phyloP scores from a whole-genome alignment of 2,797 vertebrate genomes.

The Adelosebastes latens region DNA sequence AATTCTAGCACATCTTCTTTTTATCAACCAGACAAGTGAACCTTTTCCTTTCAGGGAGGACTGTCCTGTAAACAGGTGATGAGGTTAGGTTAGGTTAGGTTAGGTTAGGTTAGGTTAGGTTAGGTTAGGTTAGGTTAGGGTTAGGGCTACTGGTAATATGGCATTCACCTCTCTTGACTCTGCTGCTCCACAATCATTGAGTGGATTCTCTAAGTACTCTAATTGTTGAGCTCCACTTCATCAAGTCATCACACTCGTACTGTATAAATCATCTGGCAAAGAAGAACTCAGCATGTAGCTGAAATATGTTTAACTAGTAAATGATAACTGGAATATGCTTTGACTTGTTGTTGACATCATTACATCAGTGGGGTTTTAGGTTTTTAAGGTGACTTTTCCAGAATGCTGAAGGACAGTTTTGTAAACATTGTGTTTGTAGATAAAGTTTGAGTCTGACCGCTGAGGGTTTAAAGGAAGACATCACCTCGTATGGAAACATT shows the following conservation, averaged over 20 bases:
- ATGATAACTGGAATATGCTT: too few species aligned
- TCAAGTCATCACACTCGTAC: background rate
- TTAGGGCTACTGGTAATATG: background rate
- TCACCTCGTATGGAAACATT: background rate
- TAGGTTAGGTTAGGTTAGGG: background rate
- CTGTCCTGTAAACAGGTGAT: background rate
- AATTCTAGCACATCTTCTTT: background rate
- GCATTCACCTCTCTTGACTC: background rate
- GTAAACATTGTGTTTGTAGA: background rate
- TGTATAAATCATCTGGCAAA: background rate
- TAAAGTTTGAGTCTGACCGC: background rate
- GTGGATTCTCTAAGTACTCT: too few species aligned
- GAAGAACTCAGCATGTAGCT: background rate
- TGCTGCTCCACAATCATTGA: background rate
- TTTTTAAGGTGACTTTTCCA: background rate
- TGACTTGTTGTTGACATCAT: background rate
- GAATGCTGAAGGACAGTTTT: background rate
- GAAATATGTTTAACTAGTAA: too few species aligned
- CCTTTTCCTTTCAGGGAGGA: background rate
- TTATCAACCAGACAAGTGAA: background rate
- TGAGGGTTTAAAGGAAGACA: background rate
- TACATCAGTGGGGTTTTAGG: background rate
- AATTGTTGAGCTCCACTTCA: background rate
- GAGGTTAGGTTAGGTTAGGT: background rate
- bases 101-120: too few species aligned